Percentiles rank a stretch among this genome's conserved stretches.
phyloP scores from a whole-genome alignment of 1,140 invertebrate species.

The Aplysia californica region DNA sequence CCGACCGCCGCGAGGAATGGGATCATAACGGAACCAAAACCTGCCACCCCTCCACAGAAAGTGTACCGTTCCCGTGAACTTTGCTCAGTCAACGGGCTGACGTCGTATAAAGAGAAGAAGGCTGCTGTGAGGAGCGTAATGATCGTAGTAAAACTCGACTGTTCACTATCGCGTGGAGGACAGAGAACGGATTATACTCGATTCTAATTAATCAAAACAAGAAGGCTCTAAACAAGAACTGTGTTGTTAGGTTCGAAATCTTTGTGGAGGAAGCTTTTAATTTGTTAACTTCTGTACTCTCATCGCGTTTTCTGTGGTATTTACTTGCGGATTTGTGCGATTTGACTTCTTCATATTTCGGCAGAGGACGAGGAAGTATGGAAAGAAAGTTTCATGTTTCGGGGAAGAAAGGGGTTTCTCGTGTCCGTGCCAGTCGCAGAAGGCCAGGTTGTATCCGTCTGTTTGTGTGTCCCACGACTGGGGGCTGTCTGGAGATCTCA shows the following conservation, averaged over 20 bases:
- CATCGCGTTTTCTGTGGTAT: background rate
- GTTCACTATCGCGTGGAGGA: background rate
- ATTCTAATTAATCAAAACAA: too few species aligned
- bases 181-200: too few species aligned
- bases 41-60: background rate
- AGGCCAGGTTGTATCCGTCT: conserved; percentile 23
- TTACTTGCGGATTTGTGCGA: background rate
- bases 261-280: too few species aligned
- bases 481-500: conserved; percentile 86
- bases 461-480: conserved; percentile 79
- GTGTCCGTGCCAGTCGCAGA: background rate
- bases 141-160: background rate
- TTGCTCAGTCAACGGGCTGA: background rate
- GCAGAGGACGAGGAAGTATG: background rate
- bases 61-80: background rate
- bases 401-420: background rate
- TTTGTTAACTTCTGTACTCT: background rate
- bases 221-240: too few species aligned
- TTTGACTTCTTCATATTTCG: background rate
- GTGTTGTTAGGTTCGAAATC: too few species aligned
- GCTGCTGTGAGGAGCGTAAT: background rate
- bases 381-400: conserved; percentile 22
- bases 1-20: background rate
- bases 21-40: background rate
- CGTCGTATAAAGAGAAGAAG: background rate